Percentiles rank a stretch among this genome's conserved stretches.
These are phyloP conservation scores for Catalaphyllia jardinei DNA, from an alignment of 64 coral and sea anemone species.

Conservation along the genomic window DNA sequence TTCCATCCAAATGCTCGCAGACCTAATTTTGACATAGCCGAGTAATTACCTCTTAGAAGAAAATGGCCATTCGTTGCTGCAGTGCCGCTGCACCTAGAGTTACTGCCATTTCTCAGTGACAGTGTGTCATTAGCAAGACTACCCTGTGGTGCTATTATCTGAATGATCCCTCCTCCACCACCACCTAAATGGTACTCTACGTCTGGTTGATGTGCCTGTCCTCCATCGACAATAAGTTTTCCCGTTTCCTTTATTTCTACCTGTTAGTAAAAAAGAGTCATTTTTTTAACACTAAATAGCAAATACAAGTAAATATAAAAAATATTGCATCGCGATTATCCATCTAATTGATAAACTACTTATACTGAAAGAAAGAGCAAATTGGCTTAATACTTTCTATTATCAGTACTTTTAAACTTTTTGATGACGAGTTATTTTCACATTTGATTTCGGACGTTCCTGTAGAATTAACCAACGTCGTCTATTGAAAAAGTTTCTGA, in stretches of 20 bases:
- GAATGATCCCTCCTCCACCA: constrained; percentile 47
- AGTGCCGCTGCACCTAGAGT: accelerated
- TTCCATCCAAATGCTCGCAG: too few relatives aligned
- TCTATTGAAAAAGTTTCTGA: too few relatives aligned
- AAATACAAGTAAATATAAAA: too few relatives aligned
- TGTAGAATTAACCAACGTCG: too few relatives aligned
- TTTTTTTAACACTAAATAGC: background rate
- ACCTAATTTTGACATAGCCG: background rate
- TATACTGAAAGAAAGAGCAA: too few relatives aligned
- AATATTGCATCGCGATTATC: too few relatives aligned
- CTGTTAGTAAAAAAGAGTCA: background rate
- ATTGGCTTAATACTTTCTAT: too few relatives aligned
- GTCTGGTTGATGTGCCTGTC: background rate
- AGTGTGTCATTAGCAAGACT: background rate
- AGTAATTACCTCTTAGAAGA: background rate
- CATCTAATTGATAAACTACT: too few relatives aligned
- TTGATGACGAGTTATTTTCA: too few relatives aligned
- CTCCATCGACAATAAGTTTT: constrained; percentile 16
- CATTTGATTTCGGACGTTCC: too few relatives aligned
- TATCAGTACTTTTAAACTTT: too few relatives aligned
- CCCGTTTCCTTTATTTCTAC: background rate
- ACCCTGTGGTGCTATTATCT: constrained; percentile 27
- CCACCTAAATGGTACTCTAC: accelerated
- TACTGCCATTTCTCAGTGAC: background rate
- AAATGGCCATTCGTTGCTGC: background rate